Evolutionary conservation across 53 echinoderm and acorn worm genomes (phyloP).

Genomic region (Paelopatides confundens): DNA sequence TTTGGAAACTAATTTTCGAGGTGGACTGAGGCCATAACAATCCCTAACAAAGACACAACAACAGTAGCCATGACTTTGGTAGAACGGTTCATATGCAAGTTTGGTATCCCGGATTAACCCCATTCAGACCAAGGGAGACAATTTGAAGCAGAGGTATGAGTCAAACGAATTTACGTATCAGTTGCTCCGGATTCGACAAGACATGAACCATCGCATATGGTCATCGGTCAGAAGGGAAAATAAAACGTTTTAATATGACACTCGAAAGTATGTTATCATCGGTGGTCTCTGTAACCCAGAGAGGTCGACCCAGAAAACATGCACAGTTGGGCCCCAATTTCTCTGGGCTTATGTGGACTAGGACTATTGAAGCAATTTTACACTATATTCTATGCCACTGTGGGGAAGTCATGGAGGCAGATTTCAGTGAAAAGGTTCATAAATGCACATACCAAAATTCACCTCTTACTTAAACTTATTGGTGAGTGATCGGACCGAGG

Average conservation of each 20-base stretch:
- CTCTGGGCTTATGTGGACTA: too few species aligned
- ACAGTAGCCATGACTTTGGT: neutral
- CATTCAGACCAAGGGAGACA: conserved; percentile 4
- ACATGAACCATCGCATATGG: neutral
- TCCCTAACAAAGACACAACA: neutral
- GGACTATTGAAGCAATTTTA: too few species aligned
- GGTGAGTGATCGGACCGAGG: too few species aligned
- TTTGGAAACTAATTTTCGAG: neutral
- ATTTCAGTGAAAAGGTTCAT: too few species aligned
- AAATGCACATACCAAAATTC: too few species aligned
- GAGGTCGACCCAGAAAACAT: too few species aligned
- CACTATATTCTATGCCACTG: too few species aligned
- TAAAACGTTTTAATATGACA: neutral
- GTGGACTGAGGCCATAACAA: neutral
- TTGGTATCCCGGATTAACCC: neutral
- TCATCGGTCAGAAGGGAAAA: neutral
- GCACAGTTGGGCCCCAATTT: too few species aligned
- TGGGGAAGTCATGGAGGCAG: too few species aligned
- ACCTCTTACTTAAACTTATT: too few species aligned
- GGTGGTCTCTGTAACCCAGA: neutral
- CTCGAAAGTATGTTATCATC: neutral
- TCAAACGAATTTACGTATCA: neutral
- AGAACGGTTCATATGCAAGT: neutral
- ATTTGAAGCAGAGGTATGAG: neutral
- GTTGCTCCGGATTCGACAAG: neutral